Percentiles rank a stretch among this genome's conserved stretches.
Evolutionary conservation across 2,888 invertebrate species (phyloP).

Genomic region (Dermolepida albohirtum): DNA sequence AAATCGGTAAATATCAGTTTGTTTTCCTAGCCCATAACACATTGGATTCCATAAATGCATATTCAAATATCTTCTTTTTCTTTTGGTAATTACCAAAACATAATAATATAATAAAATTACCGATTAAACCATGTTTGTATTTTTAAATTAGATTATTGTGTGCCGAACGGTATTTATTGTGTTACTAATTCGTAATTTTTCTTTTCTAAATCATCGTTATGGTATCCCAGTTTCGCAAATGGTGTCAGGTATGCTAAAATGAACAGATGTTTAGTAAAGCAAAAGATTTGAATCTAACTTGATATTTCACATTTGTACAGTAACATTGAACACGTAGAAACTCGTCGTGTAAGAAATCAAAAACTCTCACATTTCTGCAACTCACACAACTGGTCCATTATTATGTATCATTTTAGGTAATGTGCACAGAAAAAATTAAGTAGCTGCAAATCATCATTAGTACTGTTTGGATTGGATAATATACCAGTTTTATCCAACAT

Average conservation of each 20-base stretch:
- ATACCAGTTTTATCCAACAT: too few species aligned
- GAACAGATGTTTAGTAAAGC: too few species aligned
- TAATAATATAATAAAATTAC: too few species aligned
- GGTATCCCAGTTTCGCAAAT: constrained; percentile 35
- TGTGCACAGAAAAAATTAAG: too few species aligned
- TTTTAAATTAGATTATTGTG: background rate
- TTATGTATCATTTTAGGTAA: too few species aligned
- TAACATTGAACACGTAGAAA: background rate
- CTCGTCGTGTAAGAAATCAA: too few species aligned
- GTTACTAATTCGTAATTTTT: constrained; percentile 8
- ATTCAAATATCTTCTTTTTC: constrained; percentile 44
- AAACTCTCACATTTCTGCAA: too few species aligned
- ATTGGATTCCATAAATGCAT: constrained; percentile 15
- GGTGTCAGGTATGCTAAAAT: constrained; percentile 42
- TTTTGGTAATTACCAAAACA: background rate
- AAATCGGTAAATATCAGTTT: constrained; percentile 74
- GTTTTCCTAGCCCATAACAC: background rate
- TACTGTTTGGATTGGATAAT: too few species aligned
- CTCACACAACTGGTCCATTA: too few species aligned
- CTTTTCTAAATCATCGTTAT: constrained; percentile 7
- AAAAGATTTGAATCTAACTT: too few species aligned
- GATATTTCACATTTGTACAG: constrained; percentile 6
- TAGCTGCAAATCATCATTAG: too few species aligned
- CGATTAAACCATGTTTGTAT: background rate
- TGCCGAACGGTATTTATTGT: constrained; percentile 1